These are phyloP conservation scores for Stramonita haemastoma DNA, from an alignment of 2,888 invertebrate genomes.

Conservation along the genomic window DNA sequence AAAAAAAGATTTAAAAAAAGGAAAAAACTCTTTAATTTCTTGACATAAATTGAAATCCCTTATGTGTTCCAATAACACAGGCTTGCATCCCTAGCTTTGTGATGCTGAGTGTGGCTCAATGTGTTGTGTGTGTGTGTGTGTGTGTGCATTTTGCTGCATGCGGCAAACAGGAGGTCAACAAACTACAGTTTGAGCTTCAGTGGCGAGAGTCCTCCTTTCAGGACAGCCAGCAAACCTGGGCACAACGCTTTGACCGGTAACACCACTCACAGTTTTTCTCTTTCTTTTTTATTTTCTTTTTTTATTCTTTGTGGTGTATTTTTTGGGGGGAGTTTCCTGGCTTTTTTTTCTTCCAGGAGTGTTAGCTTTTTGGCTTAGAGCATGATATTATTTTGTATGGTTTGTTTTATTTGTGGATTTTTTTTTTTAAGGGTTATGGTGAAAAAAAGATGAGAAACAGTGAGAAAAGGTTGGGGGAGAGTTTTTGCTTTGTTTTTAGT, in stretches of 20 bases:
- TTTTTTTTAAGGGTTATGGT: no score
- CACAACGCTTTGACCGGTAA: conserved; percentile 72
- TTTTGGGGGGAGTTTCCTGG: conserved; percentile 7
- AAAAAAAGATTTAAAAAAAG: no score
- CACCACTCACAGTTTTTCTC: not conserved
- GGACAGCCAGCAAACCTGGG: conserved; percentile 73
- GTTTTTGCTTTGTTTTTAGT: no score
- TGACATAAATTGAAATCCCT: no score
- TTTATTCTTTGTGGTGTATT: not conserved
- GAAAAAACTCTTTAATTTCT: no score
- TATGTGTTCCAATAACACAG: not conserved
- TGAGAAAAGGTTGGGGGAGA: no score
- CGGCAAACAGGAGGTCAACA: conserved; percentile 69
- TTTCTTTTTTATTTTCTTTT: not conserved
- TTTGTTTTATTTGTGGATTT: no score
- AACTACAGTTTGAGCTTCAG: conserved; percentile 71
- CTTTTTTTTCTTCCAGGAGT: conserved; percentile 15
- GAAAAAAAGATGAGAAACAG: no score
- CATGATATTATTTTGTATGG: no score
- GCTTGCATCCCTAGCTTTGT: not conserved
- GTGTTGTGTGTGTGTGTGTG: conserved; percentile 2
- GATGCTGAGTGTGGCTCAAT: not conserved
- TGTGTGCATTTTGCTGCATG: conserved; percentile 46
- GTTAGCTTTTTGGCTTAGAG: not conserved
- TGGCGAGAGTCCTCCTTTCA: conserved; percentile 64